A percentile compares a stretch with the other conserved stretches of the same genome.
Evolutionary conservation across 2,113 vertebrate species (phyloP).

Genomic region (Anarhynchus alexandrinus): DNA sequence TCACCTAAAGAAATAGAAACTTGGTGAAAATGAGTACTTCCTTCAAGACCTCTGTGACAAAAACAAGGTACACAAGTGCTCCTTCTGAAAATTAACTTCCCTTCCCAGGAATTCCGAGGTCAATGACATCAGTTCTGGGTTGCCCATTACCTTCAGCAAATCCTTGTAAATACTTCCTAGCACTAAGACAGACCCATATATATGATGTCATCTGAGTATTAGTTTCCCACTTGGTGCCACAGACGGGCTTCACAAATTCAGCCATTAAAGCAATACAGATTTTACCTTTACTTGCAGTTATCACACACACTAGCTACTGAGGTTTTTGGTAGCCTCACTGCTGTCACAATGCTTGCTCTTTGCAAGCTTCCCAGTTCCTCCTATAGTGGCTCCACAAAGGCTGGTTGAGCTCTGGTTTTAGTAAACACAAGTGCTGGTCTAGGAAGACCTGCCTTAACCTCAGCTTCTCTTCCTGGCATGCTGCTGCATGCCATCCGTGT

Average conservation of each 20-base stretch:
- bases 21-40: not conserved
- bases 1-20: not conserved
- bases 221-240: not conserved
- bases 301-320: fast-evolving
- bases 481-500: not conserved
- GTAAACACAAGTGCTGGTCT: not conserved
- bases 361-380: not conserved
- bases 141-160: not conserved
- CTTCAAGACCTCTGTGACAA: not conserved
- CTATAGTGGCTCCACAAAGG: not conserved
- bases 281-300: not conserved
- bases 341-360: not conserved
- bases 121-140: not conserved
- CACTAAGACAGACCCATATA: not conserved
- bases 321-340: not conserved
- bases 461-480: not conserved
- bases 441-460: not conserved
- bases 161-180: not conserved
- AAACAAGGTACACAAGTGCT: not conserved
- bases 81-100: not conserved
- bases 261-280: not conserved
- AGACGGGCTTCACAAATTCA: not conserved
- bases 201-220: not conserved
- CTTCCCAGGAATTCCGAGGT: not conserved
- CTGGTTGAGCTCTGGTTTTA: not conserved